Evolutionary conservation across 2,797 vertebrate species (phyloP), one percentile per base, ranked within the genome.

Genomic region (Halcyon smyrnensis): DNA sequence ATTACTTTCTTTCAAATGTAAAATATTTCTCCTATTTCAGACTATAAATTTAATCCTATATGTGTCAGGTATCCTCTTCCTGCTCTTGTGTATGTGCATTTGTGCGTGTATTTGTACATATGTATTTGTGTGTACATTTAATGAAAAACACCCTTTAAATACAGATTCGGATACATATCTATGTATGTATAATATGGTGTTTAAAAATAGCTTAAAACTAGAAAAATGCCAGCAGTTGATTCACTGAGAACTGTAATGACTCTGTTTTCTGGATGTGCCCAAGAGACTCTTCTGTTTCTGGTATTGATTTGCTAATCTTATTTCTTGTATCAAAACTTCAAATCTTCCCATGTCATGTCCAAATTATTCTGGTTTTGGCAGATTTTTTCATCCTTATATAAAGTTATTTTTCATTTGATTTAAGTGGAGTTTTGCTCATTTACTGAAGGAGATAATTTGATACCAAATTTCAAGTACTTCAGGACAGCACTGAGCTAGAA

Each of bases 81-180:
- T 39, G 6, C 2, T 70, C 1, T 0, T 27, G 9, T 46, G 7
- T 5, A 0, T 36, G 16, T 27, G 2, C 25, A 10, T 67, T 19
- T 74, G 7, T 85, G 27, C 10, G 3, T 45, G 3, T 50, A 39
- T 57, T 67, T 41, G 14, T 17, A 6, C 54, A 8, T 46, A 41
- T 8, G 27, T 23, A 48, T 48, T 69, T 84, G 3, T 54, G 25
- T 28, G 10, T 36, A 18, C 36, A 8, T 46, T 65, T 69, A 78
- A 39, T 79, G 7, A 54, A 50, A 69, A n/a, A 1, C 10, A 15
- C 5, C n/a, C 10, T 24, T 56, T 39, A 43, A 43, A 18, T 43
- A 43, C 43, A 18, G 41, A 15, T 64, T 37, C 51, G 10, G 18
- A 32, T 28, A 39, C 14, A 5, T 36, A 32, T 57, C 53, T 68